Evolutionary conservation across 2,888 invertebrate genomes (phyloP).

Genomic region (Romanomermis culicivorax): DNA sequence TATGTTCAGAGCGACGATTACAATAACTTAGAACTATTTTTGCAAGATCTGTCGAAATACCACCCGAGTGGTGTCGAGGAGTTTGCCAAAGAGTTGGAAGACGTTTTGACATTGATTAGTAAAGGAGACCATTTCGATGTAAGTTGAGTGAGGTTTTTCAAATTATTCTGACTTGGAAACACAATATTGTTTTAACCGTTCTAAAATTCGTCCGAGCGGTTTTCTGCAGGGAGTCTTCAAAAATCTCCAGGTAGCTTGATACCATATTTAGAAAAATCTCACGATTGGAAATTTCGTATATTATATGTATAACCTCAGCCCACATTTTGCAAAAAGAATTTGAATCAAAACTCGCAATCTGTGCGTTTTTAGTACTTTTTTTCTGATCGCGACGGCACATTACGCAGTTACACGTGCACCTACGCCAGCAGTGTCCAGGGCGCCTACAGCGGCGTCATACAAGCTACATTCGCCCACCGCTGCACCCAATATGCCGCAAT

Average conservation of each 20-base stretch:
- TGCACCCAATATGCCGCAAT: constrained; percentile 27
- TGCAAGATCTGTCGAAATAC: constrained; percentile 14
- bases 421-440: constrained; percentile 26
- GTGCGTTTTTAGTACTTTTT: constrained; percentile 26
- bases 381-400: constrained; percentile 26
- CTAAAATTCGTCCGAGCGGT: too few relatives aligned
- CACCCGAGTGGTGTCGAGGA: constrained; percentile 5
- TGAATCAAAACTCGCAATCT: too few relatives aligned
- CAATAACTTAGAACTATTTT: constrained; percentile 26
- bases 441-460: constrained; percentile 28
- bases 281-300: too few relatives aligned
- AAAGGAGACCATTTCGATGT: constrained; percentile 1
- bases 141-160: neutral
- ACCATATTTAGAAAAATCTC: too few relatives aligned
- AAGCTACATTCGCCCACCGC: constrained; percentile 25
- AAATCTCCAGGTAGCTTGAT: too few relatives aligned
- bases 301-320: too few relatives aligned
- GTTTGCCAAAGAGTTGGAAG: constrained; percentile 5
- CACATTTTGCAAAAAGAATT: too few relatives aligned
- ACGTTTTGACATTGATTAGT: constrained; percentile 8
- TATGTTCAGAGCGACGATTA: constrained; percentile 25
- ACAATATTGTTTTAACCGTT: neutral
- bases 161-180: neutral
- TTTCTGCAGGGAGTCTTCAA: too few relatives aligned
- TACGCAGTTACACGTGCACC: constrained; percentile 26